These are phyloP conservation scores for Pelmatolapia mariae DNA, from an alignment of 2,113 vertebrate species.

Conservation along the genomic window DNA sequence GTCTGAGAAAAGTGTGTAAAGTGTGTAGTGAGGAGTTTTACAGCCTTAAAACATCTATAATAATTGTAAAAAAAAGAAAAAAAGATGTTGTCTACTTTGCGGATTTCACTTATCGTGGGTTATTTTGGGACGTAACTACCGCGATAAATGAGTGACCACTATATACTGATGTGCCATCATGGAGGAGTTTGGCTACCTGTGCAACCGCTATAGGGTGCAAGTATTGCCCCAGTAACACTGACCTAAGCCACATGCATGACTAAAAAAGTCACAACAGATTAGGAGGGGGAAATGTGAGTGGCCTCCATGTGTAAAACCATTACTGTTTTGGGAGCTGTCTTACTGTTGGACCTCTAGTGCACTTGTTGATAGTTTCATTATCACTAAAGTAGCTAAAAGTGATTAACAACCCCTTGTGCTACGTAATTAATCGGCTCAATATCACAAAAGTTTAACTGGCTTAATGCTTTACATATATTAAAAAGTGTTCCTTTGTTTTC, in stretches of 20 bases:
- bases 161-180: neutral
- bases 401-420: neutral
- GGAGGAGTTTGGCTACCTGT: neutral
- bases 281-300: neutral
- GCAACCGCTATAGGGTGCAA: neutral
- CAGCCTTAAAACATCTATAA: neutral
- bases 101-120: neutral
- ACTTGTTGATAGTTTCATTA: neutral
- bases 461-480: neutral
- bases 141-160: neutral
- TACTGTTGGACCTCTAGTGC: neutral
- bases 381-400: neutral
- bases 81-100: neutral
- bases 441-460: neutral
- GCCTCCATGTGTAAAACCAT: neutral
- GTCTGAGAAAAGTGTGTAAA: too few species aligned
- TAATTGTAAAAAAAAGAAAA: neutral
- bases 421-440: neutral
- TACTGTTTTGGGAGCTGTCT: neutral
- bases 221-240: neutral
- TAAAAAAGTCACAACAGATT: neutral
- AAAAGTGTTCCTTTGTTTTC: neutral
- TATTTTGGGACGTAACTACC: neutral
- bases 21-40: neutral
- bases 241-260: neutral